A percentile compares a stretch with the other conserved stretches of the same genome.
These are phyloP conservation scores for Pocillopora meandrina DNA, from an alignment of 92 coral and sea anemone species.

Conservation along the genomic window DNA sequence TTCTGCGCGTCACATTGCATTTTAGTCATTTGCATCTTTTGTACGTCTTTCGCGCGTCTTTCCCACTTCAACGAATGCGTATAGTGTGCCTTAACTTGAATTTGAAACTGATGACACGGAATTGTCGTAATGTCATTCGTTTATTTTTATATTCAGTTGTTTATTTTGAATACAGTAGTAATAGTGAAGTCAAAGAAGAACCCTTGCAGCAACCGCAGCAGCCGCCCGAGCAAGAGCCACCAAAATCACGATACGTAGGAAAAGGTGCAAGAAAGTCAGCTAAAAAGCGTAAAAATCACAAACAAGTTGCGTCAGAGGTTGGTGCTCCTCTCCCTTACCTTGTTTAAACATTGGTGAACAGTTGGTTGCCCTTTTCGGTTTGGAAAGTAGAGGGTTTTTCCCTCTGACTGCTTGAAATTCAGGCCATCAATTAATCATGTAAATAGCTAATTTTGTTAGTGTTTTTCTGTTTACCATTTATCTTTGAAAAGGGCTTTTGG, in stretches of 20 bases:
- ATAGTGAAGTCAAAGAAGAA: background rate
- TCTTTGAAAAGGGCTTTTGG: conserved; percentile 10
- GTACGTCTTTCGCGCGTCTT: no score
- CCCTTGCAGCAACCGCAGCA: background rate
- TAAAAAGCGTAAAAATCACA: background rate
- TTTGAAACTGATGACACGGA: no score
- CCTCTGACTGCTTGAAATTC: background rate
- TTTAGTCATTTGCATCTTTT: no score
- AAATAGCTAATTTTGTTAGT: background rate
- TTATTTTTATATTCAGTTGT: background rate
- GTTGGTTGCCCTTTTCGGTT: background rate
- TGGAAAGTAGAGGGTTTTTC: background rate
- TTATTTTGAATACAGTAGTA: background rate
- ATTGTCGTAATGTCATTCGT: no score
- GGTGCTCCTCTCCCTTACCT: background rate
- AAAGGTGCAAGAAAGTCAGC: background rate
- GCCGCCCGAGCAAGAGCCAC: background rate
- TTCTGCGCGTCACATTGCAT: no score
- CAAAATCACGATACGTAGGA: background rate
- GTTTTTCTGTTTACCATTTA: background rate
- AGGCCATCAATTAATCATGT: background rate
- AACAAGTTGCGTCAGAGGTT: conserved; percentile 22
- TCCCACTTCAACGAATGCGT: no score
- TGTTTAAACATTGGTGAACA: no score
- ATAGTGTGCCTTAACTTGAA: no score